These are phyloP conservation scores for Belgica antarctica DNA, from an alignment of 2,888 invertebrate genomes.

Conservation along the genomic window DNA sequence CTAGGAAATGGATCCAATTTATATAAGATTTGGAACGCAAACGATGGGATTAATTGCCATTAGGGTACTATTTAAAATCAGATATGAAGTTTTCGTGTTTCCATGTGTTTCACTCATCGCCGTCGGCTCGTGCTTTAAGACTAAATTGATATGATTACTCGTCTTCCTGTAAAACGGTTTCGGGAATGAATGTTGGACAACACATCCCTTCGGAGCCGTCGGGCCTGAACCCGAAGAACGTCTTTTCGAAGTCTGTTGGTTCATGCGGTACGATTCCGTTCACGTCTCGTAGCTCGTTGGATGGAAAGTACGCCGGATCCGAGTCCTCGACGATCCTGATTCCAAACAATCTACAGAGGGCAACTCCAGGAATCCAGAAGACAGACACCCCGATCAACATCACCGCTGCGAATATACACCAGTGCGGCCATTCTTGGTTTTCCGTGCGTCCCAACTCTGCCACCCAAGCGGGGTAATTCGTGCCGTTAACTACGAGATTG, in stretches of 20 bases:
- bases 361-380: conserved; percentile 83
- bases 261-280: conserved; percentile 83
- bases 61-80: conserved; percentile 7
- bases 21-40: background rate
- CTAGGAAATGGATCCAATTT: background rate
- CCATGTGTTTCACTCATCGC: too few species aligned
- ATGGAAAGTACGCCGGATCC: conserved; percentile 90
- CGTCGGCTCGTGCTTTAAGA: background rate
- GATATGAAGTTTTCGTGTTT: conserved; percentile 9
- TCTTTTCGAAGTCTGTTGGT: conserved; percentile 72
- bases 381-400: conserved; percentile 75
- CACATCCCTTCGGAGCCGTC: conserved; percentile 82
- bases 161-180: conserved; percentile 55
- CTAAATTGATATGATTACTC: conserved; percentile 40
- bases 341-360: conserved; percentile 75
- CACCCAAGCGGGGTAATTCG: conserved; percentile 84
- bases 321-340: conserved; percentile 80
- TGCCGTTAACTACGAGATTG: conserved; percentile 75
- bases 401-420: conserved; percentile 75
- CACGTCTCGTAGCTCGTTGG: conserved; percentile 81
- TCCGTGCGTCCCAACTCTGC: conserved; percentile 69
- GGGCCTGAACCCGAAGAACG: conserved; percentile 78
- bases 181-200: conserved; percentile 65
- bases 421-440: conserved; percentile 79
- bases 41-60: conserved; percentile 5